Evolutionary conservation across 2,797 vertebrate genomes (phyloP).

Genomic region (Enteromius trimaculatus): DNA sequence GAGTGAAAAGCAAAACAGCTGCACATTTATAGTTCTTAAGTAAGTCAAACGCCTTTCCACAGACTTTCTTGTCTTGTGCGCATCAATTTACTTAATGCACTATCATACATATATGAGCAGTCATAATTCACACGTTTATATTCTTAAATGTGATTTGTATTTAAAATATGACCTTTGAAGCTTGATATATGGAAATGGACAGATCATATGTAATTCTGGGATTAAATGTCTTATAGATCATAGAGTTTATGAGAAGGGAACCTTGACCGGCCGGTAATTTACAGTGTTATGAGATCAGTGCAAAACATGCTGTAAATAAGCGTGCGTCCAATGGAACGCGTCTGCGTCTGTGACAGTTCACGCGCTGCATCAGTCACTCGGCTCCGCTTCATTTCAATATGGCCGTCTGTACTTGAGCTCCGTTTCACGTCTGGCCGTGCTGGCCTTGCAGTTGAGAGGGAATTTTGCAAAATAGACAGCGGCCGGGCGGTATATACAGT

Average conservation of each 20-base stretch:
- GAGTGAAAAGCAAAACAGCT: constrained; percentile 61
- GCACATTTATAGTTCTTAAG: constrained; percentile 64
- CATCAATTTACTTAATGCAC: constrained; percentile 74
- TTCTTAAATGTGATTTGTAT: constrained; percentile 80
- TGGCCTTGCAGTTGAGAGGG: constrained; percentile 51
- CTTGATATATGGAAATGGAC: constrained; percentile 82
- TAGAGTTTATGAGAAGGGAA: constrained; percentile 76
- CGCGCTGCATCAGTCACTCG: constrained; percentile 71
- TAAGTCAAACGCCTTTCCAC: constrained; percentile 59
- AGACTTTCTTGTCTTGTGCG: constrained; percentile 69
- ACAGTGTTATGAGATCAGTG: constrained; percentile 83
- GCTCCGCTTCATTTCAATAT: constrained; percentile 79
- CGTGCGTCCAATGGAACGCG: not conserved
- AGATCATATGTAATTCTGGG: constrained; percentile 82
- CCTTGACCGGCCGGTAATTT: constrained; percentile 84
- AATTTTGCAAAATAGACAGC: constrained; percentile 52
- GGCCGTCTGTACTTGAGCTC: constrained; percentile 77
- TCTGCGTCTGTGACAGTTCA: constrained; percentile 59
- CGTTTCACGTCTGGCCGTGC: constrained; percentile 54
- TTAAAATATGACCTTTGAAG: constrained; percentile 83
- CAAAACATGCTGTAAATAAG: constrained; percentile 83
- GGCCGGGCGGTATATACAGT: not conserved
- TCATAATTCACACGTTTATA: constrained; percentile 80
- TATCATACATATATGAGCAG: constrained; percentile 68
- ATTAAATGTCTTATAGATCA: constrained; percentile 81